These are phyloP conservation scores for Bovichtus diacanthus DNA, from an alignment of 2,797 vertebrate species.

Conservation along the genomic window DNA sequence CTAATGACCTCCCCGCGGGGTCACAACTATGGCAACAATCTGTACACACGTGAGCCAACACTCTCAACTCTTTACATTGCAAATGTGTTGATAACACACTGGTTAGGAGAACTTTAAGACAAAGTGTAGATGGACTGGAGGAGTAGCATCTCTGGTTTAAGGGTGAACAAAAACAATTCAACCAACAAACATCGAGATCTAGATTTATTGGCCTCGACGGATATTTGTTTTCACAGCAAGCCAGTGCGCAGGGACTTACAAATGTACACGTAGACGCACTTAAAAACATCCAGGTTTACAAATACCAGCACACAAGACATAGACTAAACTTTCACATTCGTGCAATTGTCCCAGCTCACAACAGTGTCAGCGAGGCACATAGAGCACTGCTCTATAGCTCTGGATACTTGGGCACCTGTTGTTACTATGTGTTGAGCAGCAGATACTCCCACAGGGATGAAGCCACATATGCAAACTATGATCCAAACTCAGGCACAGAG, in stretches of 20 bases:
- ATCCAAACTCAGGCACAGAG: conserved; percentile 74
- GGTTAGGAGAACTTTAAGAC: neutral
- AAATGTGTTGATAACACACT: conserved; percentile 14
- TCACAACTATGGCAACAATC: conserved; percentile 78
- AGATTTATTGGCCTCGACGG: too few species aligned
- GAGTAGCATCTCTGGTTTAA: neutral
- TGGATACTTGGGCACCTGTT: conserved; percentile 83
- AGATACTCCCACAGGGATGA: conserved; percentile 83
- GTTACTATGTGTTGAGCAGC: conserved; percentile 80
- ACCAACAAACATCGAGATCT: neutral
- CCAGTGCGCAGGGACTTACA: neutral
- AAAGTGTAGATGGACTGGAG: neutral
- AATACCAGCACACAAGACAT: neutral
- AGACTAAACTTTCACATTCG: neutral
- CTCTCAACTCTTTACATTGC: conserved; percentile 29
- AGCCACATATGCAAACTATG: conserved; percentile 88
- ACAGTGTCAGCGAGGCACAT: neutral
- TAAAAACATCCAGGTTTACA: neutral
- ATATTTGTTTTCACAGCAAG: neutral
- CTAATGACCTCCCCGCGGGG: conserved; percentile 67
- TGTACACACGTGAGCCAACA: conserved; percentile 36
- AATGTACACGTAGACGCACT: neutral
- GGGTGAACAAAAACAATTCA: too few species aligned
- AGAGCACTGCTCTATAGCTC: conserved; percentile 22
- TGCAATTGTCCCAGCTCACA: neutral